Percentiles rank a stretch among this genome's conserved stretches.
Conservation (phyloP, 1,140 invertebrate species). For the Aphidius gifuensis region DNA sequence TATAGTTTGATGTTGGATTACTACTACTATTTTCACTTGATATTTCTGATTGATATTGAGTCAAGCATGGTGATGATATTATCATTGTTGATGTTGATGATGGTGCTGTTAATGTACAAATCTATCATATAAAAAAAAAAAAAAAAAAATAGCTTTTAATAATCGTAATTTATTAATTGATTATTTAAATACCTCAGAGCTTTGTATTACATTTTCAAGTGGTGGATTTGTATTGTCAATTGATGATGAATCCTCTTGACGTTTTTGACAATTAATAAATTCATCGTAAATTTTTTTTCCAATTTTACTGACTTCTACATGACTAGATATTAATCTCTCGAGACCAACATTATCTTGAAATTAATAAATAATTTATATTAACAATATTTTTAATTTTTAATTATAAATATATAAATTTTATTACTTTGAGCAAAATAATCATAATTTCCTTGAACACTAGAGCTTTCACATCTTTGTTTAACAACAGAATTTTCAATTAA, state of each 20-base stretch:
- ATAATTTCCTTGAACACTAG: constrained; percentile 56
- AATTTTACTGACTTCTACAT: constrained; percentile 77
- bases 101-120: constrained; percentile 37
- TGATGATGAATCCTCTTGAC: constrained; percentile 55
- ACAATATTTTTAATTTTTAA: neutral
- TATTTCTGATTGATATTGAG: constrained; percentile 35
- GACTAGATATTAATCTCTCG: constrained; percentile 67
- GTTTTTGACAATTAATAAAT: constrained; percentile 60
- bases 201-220: constrained; percentile 40
- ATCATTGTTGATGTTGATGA: constrained; percentile 3
- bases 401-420: constrained; percentile 20
- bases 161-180: neutral
- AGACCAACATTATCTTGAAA: constrained; percentile 58
- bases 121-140: constrained; percentile 31
- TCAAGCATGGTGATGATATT: neutral
- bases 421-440: constrained; percentile 62
- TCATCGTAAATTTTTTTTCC: constrained; percentile 75
- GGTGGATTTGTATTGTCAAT: constrained; percentile 53
- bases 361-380: constrained; percentile 11
- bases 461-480: constrained; percentile 46
- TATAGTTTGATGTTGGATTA: constrained; percentile 35
- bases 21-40: constrained; percentile 38
- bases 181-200: constrained; percentile 39
- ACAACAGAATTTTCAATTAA: constrained; percentile 54
- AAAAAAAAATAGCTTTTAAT: neutral